A percentile compares a stretch with the other conserved stretches of the same genome.
Evolutionary conservation across 1,140 invertebrate species (phyloP).

Genomic region (Chymomyza costata): DNA sequence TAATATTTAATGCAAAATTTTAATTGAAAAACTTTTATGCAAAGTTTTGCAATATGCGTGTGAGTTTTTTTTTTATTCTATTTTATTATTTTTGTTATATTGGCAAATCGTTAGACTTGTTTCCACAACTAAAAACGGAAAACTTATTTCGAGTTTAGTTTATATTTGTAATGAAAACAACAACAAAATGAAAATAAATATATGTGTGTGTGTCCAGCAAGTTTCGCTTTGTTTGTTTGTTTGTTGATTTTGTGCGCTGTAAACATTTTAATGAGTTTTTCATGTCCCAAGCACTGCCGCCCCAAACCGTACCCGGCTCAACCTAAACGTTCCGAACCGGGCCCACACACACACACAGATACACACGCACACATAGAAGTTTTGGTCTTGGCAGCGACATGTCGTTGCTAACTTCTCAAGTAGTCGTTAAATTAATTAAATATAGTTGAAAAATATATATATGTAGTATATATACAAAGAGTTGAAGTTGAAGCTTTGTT

Average conservation of each 20-base stretch:
- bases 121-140: slow-evolving; percentile 17
- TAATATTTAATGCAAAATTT: slow-evolving; percentile 58
- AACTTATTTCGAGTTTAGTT: slow-evolving; percentile 37
- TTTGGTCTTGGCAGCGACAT: no score
- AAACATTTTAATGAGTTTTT: slow-evolving; percentile 75
- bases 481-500: slow-evolving; percentile 40
- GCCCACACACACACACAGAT: not conserved
- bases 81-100: slow-evolving; percentile 4
- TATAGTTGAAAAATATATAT: slow-evolving; percentile 49
- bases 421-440: slow-evolving; percentile 75
- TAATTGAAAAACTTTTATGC: slow-evolving; percentile 49
- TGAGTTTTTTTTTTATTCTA: slow-evolving; percentile 5
- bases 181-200: slow-evolving; percentile 58
- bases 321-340: not conserved
- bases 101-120: slow-evolving; percentile 33
- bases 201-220: slow-evolving; percentile 4
- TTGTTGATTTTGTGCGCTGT: slow-evolving; percentile 67
- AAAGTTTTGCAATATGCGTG: no score
- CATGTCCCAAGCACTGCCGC: slow-evolving; percentile 47
- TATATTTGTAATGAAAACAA: slow-evolving; percentile 60
- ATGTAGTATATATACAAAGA: slow-evolving; percentile 32
- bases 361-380: slow-evolving; percentile 5
- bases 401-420: slow-evolving; percentile 68
- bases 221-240: slow-evolving; percentile 32
- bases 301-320: slow-evolving; percentile 1